These are phyloP conservation scores for Podarcis muralis DNA, from an alignment of 2,113 vertebrate genomes.

Conservation along the genomic window DNA sequence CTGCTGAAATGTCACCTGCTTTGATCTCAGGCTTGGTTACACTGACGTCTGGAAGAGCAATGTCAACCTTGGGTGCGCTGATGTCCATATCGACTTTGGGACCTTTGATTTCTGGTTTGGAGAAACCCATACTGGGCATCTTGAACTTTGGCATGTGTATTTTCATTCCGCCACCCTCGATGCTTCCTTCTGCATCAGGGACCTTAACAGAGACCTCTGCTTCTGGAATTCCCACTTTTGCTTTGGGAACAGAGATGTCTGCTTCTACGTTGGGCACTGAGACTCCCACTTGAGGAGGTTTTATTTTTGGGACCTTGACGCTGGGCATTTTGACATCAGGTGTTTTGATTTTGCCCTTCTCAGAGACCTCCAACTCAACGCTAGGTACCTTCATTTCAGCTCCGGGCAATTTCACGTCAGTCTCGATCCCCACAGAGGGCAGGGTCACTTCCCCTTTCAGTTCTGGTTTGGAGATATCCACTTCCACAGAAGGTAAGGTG, in stretches of 20 bases:
- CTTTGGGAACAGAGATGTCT: background rate
- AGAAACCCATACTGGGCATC: background rate
- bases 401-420: background rate
- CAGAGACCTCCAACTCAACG: background rate
- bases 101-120: background rate
- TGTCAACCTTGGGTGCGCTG: background rate
- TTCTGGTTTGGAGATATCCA: rapidly evolving
- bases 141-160: conserved; percentile 56
- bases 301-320: rapidly evolving
- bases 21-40: no score
- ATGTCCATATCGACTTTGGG: background rate
- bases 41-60: background rate
- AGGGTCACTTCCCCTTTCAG: rapidly evolving
- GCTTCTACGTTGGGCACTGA: background rate
- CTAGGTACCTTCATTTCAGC: rapidly evolving
- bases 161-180: background rate
- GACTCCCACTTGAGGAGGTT: rapidly evolving
- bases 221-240: rapidly evolving
- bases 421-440: rapidly evolving
- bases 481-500: background rate
- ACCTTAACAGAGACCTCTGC: rapidly evolving
- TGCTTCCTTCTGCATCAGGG: background rate
- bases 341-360: conserved; percentile 20
- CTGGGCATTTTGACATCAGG: background rate
- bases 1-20: no score